Conservation (phyloP, 2,797 vertebrate species). For the Chelon labrosus region DNA sequence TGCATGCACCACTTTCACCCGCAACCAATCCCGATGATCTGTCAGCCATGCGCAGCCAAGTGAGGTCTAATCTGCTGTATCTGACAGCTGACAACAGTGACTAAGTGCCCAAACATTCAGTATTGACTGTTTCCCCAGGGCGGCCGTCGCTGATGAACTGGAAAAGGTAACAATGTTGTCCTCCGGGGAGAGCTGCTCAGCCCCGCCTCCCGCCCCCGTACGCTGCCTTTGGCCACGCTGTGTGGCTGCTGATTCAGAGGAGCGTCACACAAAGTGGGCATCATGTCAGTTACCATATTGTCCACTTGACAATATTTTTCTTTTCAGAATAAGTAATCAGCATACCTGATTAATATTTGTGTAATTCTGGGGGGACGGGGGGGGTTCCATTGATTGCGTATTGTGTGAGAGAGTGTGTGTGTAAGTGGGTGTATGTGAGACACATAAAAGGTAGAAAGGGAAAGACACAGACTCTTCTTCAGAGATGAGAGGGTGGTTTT, state of each 20-base stretch:
- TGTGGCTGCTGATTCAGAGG: conserved; percentile 60
- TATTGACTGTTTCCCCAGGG: conserved; percentile 74
- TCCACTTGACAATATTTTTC: conserved; percentile 54
- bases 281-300: conserved; percentile 42
- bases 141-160: conserved; percentile 66
- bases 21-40: conserved; percentile 63
- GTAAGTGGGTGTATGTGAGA: conserved; percentile 4
- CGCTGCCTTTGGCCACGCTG: conserved; percentile 43
- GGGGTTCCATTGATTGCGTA: conserved; percentile 28
- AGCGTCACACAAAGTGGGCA: conserved; percentile 35
- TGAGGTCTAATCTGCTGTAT: conserved; percentile 71
- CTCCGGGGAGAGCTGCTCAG: conserved; percentile 41
- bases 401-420: conserved; percentile 17
- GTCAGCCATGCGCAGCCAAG: conserved; percentile 65
- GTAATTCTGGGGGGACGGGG: conserved; percentile 42
- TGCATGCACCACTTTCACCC: conserved; percentile 48
- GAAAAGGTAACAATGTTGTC: conserved; percentile 72
- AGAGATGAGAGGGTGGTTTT: conserved; percentile 3
- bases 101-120: conserved; percentile 75
- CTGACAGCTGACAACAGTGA: conserved; percentile 79
- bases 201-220: conserved; percentile 11
- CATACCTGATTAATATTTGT: conserved; percentile 28
- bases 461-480: not conserved
- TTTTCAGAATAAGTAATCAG: conserved; percentile 62
- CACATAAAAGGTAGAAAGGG: conserved; percentile 7